phyloP scores from a whole-genome alignment of 2,797 vertebrate genomes.

The Calcarius lapponicus region DNA sequence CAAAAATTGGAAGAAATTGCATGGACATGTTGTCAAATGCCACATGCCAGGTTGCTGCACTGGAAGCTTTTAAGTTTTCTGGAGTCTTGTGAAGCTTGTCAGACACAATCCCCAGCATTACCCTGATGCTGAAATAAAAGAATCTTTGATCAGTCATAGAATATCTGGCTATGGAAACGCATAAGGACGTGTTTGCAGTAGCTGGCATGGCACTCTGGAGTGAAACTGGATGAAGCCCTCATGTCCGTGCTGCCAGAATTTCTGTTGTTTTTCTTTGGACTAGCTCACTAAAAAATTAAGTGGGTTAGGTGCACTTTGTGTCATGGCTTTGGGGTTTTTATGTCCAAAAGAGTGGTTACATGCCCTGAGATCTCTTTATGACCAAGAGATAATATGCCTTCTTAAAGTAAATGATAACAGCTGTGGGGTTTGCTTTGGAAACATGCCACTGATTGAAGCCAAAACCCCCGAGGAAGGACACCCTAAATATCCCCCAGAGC shows the following conservation, averaged over 20 bases:
- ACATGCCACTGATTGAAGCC: not conserved
- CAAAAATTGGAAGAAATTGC: not conserved
- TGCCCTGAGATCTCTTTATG: not conserved
- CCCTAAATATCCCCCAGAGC: not conserved
- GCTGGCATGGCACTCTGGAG: not conserved
- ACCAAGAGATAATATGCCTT: not conserved
- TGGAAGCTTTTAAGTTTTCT: not conserved
- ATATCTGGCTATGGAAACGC: not conserved
- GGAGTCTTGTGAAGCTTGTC: not conserved
- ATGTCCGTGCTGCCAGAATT: not conserved
- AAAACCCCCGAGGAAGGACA: not conserved
- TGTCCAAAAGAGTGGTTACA: not conserved
- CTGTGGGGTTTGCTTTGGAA: not conserved
- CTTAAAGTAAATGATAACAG: not conserved
- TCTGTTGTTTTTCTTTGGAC: not conserved
- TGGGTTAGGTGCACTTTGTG: not conserved
- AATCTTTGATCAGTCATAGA: not conserved
- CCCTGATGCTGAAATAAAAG: not conserved
- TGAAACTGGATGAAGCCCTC: not conserved
- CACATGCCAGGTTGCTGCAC: not conserved
- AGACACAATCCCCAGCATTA: not conserved
- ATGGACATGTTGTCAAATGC: rapidly evolving
- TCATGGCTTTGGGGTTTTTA: not conserved
- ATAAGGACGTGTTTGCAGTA: not conserved
- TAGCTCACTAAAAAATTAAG: not conserved